Base-by-base conservation (phyloP, 1,140 invertebrate genomes). In the Laupala kohalensis region DNA sequence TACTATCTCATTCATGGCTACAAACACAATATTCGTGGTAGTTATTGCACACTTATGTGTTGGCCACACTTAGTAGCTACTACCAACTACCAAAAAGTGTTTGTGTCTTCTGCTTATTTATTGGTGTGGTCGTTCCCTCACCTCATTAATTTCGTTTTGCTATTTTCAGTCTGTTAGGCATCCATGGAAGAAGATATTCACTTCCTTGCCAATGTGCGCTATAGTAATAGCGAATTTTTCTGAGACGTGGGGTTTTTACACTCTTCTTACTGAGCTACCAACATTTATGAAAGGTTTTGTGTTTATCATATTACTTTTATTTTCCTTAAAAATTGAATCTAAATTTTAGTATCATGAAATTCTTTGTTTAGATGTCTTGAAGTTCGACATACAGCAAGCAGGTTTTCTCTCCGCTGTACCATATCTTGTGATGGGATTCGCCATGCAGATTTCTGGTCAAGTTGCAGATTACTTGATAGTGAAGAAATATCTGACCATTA, bases 201-300 rank as follows among this genome's bases (percentile, higher is more conserved):
- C 85, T 0, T 96, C 94, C 0, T 82, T 85, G 64, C 88, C 95
- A 0, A 92, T 97, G 3, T 96, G 94, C 92, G 94, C 95, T 0
- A 94, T 96, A 68, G 88, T 93, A 24, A 85, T 88, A 24, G 93
- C 94, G 4, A 94, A 97, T 80, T 96, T 96, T 81, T 90, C 92
- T 71, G 94, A 97, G 80, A 97, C 97, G 81, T 97, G 95, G 95
- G 95, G 94, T 19, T 96, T 96, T 81, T 97, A 97, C 78, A 96
- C 93, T 0, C 85, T 96, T 78, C 84, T 96, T 0, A 96, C 94
- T 0, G 91, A 94, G 76, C 81, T 97, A 29, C 95, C 95, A 4
- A 94, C 90, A 53, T 98, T 95, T 80, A 90, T 98, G 86, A 92
- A 87, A 83, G 90, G 91, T 92, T n/a, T n/a, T n/a, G n/a, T n/a